Conservation (phyloP, 2,797 vertebrate species). For the Pipistrellus pygmaeus region DNA sequence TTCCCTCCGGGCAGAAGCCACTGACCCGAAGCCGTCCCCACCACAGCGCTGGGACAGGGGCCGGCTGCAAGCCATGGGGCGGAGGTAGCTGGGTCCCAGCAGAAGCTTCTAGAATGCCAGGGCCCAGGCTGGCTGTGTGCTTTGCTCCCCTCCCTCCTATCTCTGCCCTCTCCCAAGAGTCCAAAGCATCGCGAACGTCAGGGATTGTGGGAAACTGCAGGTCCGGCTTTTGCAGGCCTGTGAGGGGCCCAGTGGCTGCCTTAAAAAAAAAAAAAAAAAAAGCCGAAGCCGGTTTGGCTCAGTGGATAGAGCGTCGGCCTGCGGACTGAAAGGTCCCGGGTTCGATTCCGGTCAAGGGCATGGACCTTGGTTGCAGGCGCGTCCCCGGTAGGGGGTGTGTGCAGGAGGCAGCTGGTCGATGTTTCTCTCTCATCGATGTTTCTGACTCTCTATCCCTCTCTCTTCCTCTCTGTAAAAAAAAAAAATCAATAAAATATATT, state of each 20-base stretch:
- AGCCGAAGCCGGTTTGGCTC: too few relatives aligned
- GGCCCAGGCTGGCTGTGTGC: not conserved
- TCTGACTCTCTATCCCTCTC: too few relatives aligned
- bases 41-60: accelerated
- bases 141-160: not conserved
- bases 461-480: too few relatives aligned
- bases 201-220: not conserved
- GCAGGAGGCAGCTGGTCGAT: too few relatives aligned
- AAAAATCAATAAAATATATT: too few relatives aligned
- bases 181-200: not conserved
- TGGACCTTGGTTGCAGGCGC: too few relatives aligned
- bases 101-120: not conserved
- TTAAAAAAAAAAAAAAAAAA: not conserved
- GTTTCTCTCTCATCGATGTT: too few relatives aligned
- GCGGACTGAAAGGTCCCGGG: too few relatives aligned
- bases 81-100: not conserved
- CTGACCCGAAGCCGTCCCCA: not conserved
- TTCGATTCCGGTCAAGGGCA: too few relatives aligned
- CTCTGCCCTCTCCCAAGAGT: not conserved
- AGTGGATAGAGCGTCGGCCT: too few relatives aligned
- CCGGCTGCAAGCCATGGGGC: not conserved
- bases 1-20: not conserved
- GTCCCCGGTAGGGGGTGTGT: too few relatives aligned
- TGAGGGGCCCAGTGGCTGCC: not conserved
- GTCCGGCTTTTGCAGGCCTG: not conserved